Evolutionary conservation across 2,797 vertebrate species (phyloP).

Genomic region (Falco cherrug): DNA sequence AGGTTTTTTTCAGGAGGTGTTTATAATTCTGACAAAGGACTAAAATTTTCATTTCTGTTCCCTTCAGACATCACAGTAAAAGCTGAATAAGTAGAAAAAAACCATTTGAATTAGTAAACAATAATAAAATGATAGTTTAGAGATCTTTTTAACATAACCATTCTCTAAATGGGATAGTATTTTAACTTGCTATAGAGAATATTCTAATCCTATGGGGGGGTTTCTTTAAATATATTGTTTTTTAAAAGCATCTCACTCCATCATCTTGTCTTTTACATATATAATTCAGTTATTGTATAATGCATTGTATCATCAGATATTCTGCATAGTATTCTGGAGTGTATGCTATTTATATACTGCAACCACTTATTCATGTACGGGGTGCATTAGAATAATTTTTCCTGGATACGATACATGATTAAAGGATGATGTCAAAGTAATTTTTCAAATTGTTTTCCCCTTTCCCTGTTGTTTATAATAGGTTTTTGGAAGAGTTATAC

Average conservation of each 20-base stretch:
- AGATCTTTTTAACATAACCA: not conserved
- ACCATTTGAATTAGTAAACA: not conserved
- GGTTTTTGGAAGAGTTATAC: constrained; percentile 32
- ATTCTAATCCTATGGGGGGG: not conserved
- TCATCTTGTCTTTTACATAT: not conserved
- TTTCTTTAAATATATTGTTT: not conserved
- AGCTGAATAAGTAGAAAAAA: not conserved
- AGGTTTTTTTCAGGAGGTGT: not conserved
- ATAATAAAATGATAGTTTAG: not conserved
- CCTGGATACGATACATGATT: constrained; percentile 40
- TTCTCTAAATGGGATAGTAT: not conserved
- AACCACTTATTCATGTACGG: not conserved
- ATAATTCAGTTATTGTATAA: not conserved
- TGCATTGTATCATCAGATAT: not conserved
- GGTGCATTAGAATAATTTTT: constrained; percentile 46
- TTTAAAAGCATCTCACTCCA: constrained; percentile 6
- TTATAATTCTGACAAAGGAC: not conserved
- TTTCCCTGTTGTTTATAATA: constrained; percentile 40
- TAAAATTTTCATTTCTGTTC: not conserved
- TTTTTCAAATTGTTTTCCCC: constrained; percentile 37
- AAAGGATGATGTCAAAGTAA: constrained; percentile 54
- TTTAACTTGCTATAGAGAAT: not conserved
- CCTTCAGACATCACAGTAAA: not conserved
- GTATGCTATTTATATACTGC: constrained; percentile 5
- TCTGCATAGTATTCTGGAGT: not conserved